Evolutionary conservation across 92 coral and sea anemone genomes (phyloP).

Genomic region (Phymanthus crucifer): DNA sequence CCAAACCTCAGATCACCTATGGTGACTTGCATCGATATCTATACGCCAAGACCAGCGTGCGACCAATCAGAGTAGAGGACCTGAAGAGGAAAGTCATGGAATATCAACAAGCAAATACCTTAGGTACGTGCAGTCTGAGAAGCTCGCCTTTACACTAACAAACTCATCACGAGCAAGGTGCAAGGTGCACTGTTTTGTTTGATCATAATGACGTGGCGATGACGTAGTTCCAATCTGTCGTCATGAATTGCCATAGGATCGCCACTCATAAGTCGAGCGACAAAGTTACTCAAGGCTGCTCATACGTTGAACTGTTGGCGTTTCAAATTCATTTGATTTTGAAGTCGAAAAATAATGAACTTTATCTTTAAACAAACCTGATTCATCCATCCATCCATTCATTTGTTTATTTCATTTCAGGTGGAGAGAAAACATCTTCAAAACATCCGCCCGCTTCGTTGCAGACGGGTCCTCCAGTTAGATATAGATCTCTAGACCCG

Average conservation of each 20-base stretch:
- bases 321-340: no score
- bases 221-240: no score
- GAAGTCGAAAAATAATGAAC: no score
- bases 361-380: background rate
- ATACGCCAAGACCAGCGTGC: constrained; percentile 10
- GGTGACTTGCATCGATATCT: constrained; percentile 26
- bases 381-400: background rate
- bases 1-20: constrained; percentile 8
- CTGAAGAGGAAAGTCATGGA: constrained; percentile 21
- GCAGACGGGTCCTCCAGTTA: background rate
- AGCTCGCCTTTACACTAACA: no score
- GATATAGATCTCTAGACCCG: background rate
- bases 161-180: no score
- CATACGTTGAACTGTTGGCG: no score
- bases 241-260: no score
- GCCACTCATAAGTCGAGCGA: no score
- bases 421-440: background rate
- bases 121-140: constrained; percentile 9
- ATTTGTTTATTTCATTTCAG: background rate
- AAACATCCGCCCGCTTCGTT: background rate
- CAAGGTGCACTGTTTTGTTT: no score
- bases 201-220: no score
- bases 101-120: background rate
- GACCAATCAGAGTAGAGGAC: constrained; percentile 34
- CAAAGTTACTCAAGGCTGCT: no score